Base-by-base conservation (phyloP, 2,888 invertebrate genomes). In the Ennomos quercinarius region DNA sequence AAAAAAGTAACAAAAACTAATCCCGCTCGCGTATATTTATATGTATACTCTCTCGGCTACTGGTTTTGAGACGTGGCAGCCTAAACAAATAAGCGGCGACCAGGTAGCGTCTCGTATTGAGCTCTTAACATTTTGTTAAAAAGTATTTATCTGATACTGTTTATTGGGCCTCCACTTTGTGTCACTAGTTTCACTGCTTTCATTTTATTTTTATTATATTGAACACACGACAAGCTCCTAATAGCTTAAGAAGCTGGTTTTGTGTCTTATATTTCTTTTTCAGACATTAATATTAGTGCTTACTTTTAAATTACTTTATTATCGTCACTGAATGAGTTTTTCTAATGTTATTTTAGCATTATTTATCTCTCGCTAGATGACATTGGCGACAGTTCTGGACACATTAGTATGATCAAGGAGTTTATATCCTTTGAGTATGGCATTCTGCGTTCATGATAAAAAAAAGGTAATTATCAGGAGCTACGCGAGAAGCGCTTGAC, bases 81-180 rank as follows among this genome's bases (percentile, higher is more conserved):
- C 91, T 91, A 91, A 91, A 91, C 91, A 91, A 91, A 91, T 86
- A 92, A 84, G 85, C 87, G 89, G 85, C 87, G 89, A 90, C 78
- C 90, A 88, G 91, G 91, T 91, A 91, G 89, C 78, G 71, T 66
- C 72, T 86, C 87, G 86, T 88, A 77, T 78, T 79, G 76, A 74
- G 66, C 74, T 84, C 80, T 84, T 82, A 82, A 85, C 89, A 84
- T 89, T 67, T 86, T 88, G 89, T 89, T 84, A 82, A 83, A 87
- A 86, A 88, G 60, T 66, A 65, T 67, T 85, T 87, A 89, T 91
- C 89, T 86, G 89, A 89, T 91, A 86, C 84, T 76, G 78, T 81
- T 86, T 81, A 83, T 84, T 83, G 79, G 71, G 59, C 61, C 52
- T 59, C 61, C 51, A 58, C 64, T 61, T 64, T 60, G 56, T 67